Evolutionary conservation across 2,113 vertebrate genomes (phyloP), one percentile per base, ranked within the genome.

Genomic region (Zosterops borbonicus): DNA sequence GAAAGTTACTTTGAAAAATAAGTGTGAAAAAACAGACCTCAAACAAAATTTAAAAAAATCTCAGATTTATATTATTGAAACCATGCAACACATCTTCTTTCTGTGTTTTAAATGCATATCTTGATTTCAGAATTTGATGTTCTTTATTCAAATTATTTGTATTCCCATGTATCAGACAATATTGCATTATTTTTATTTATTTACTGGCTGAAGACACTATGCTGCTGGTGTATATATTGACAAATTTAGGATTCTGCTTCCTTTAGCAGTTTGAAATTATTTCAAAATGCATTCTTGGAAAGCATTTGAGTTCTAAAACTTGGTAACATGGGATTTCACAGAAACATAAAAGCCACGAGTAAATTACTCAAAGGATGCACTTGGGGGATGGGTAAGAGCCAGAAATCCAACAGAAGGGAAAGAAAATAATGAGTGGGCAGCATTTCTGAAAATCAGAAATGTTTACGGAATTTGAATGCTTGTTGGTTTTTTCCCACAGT

Each of bases 361-460:
- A 90, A 91, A 68, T 92, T 89, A 77, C 64, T 82, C n/a, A 93
- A 62, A 89, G 31, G 37, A 64, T 88, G 27, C 35, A 52, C 84
- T 93, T 58, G 64, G 27, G 81, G 92, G 27, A 75, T 84, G 60
- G 21, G 86, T 33, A 82, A 86, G 62, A 94, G 56, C n/a, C 60
- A 92, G 60, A 93, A 92, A 88, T 81, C 19, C 25, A 82, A 62
- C 52, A 92, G 65, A 94, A 91, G 50, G 29, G 80, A 88, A 91
- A 68, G 10, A 33, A 67, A n/a, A 58, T 91, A 87, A 91, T 2
- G 28, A 94, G 56, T 62, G 23, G 31, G 56, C 49, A 65, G 5
- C 53, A 76, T 64, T 94, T 95, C 60, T 95, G 80, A 90, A 94
- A 89, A 90, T 73, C 31, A 69, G 44, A 86, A 95, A 37, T 84